Conservation (phyloP, 2,113 vertebrate species). For the Petrocephalus microphthalmus region DNA sequence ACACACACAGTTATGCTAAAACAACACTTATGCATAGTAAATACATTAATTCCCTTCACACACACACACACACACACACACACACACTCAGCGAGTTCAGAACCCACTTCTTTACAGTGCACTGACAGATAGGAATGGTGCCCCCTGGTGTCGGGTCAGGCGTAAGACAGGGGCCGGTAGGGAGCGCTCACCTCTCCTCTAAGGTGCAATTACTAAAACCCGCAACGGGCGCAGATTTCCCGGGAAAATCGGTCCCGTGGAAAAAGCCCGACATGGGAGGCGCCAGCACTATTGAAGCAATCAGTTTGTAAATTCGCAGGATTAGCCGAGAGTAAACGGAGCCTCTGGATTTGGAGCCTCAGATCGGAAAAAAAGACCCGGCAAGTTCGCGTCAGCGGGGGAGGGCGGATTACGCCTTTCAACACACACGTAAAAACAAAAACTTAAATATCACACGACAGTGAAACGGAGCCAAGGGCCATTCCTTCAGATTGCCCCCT, state of each 20-base stretch:
- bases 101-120: background rate
- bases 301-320: conserved; percentile 36
- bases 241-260: conserved; percentile 6
- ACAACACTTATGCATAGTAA: background rate
- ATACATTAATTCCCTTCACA: background rate
- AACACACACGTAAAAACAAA: background rate
- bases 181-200: background rate
- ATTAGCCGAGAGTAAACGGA: conserved; percentile 27
- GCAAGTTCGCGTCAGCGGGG: background rate
- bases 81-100: background rate
- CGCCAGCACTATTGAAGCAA: conserved; percentile 34
- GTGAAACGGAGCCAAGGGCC: background rate
- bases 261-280: conserved; percentile 20
- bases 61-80: background rate
- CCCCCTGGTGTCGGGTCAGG: background rate
- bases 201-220: background rate
- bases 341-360: conserved; percentile 7
- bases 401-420: background rate
- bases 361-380: background rate
- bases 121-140: background rate
- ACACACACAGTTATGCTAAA: background rate
- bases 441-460: background rate
- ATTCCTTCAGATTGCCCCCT: background rate
- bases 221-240: background rate
- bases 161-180: background rate